Base-by-base conservation (phyloP, 2,888 invertebrate genomes). In the Dorcus hopei region DNA sequence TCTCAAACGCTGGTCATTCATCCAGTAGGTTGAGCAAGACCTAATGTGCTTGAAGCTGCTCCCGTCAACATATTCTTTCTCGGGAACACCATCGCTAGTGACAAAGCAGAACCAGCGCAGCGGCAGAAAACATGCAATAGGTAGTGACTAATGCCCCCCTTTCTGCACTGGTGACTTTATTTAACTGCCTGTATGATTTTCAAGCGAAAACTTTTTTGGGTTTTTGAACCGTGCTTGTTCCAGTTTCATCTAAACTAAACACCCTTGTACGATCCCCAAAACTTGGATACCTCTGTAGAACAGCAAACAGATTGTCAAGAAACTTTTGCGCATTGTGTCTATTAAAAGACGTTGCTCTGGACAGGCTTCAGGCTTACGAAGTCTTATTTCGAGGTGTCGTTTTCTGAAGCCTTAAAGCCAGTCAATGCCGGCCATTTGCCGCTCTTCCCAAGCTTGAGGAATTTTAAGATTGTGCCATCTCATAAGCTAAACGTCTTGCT, bases 291-390 rank as follows among this genome's bases (percentile, higher is more conserved):
- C 26, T 45, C 23, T 43, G 38, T 48, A 11, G 33, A 23, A 52
- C 41, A 26, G 16, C 38, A 23, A 43, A 26, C 2, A 58, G 43
- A 47, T 60, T 60, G 26, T 57, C 43, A 41, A 58, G 53, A 49
- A 60, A 60, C 47, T 38, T 9, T 14, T 52, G 39, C 14, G 59
- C 57, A 52, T 53, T 60, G 41, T 52, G 41, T 45, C 40, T 40
- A 51, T 52, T 60, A 49, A 60, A 58, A 16, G 60, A 38, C 2
- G 57, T 60, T 11, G 52, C 52, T n/a, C 49, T 23, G 42, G 53
- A 59, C 11, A 49, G 38, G 42, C 49, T 58, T 60, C 57, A 39
- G 54, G 58, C 14, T 23, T 58, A 38, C 59, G 19, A 39, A 49
- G 19, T n/a, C 14, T 45, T 14, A 58, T 23, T 16, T 45, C 40